phyloP scores from a whole-genome alignment of 1,140 invertebrate genomes.

The Cecropterus lyciades region DNA sequence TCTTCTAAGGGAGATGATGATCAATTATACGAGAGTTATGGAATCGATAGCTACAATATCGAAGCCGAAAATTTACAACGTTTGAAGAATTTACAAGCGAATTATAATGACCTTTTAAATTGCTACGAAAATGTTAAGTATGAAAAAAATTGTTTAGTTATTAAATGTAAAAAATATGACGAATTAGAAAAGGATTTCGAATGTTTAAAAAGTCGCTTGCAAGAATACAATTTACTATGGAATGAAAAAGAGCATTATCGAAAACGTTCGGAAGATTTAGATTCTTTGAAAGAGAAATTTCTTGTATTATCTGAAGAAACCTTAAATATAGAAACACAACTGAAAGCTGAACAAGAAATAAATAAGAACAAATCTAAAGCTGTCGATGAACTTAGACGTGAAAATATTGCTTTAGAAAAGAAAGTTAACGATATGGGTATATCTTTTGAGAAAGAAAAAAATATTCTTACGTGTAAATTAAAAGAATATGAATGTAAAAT shows the following conservation, averaged over 20 bases:
- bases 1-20: constrained; percentile 45
- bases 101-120: constrained; percentile 66
- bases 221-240: constrained; percentile 68
- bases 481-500: constrained; percentile 74
- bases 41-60: constrained; percentile 53
- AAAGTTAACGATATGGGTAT: constrained; percentile 62
- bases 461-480: constrained; percentile 64
- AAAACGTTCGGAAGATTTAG: constrained; percentile 67
- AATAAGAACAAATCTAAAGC: constrained; percentile 62
- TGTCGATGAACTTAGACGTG: constrained; percentile 60
- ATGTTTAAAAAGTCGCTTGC: constrained; percentile 54
- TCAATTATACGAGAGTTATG: constrained; percentile 43
- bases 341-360: constrained; percentile 70
- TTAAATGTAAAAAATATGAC: constrained; percentile 61
- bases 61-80: constrained; percentile 64
- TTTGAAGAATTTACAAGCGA: constrained; percentile 69
- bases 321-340: constrained; percentile 63
- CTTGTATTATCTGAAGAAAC: constrained; percentile 69
- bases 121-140: constrained; percentile 72
- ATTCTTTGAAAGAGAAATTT: constrained; percentile 70
- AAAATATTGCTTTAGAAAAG: constrained; percentile 66
- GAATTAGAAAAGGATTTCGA: constrained; percentile 67
- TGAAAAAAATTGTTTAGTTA: constrained; percentile 61
- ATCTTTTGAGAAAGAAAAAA: constrained; percentile 71
- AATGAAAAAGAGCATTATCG: constrained; percentile 72